Conservation (phyloP, 2,888 invertebrate genomes). For the Acronicta leporina region DNA sequence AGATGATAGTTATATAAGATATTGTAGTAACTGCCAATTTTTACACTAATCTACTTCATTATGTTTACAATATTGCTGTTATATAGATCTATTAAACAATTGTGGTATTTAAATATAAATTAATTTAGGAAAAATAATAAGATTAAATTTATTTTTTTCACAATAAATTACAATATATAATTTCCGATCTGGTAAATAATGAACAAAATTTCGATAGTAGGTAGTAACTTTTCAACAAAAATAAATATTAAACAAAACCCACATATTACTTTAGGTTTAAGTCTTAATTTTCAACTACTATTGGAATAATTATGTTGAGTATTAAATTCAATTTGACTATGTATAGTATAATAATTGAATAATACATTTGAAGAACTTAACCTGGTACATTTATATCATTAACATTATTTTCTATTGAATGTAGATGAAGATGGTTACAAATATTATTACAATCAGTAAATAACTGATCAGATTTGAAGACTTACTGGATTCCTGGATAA, state of each 20-base stretch:
- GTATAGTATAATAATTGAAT: constrained; percentile 11
- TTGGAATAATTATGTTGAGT: constrained; percentile 34
- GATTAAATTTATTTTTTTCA: constrained; percentile 13
- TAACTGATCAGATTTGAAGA: constrained; percentile 23
- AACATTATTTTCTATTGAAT: constrained; percentile 40
- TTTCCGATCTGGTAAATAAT: constrained; percentile 13
- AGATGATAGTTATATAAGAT: no score
- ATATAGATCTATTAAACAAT: constrained; percentile 36
- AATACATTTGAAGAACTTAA: constrained; percentile 27
- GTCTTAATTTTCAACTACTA: constrained; percentile 31
- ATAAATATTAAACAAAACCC: constrained; percentile 27
- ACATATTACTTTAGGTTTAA: constrained; percentile 15
- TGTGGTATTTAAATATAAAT: constrained; percentile 28
- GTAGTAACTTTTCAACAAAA: constrained; percentile 30
- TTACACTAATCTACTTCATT: constrained; percentile 42
- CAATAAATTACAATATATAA: background rate
- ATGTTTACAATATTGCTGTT: constrained; percentile 34
- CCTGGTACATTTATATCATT: constrained; percentile 22
- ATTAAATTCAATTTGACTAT: constrained; percentile 38
- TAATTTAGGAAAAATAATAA: constrained; percentile 18
- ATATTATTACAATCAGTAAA: constrained; percentile 24
- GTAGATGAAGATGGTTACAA: constrained; percentile 20
- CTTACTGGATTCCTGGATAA: constrained; percentile 32
- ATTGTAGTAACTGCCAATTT: constrained; percentile 32
- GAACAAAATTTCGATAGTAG: constrained; percentile 31